phyloP scores from a whole-genome alignment of 2,888 invertebrate species.

The Mythimna impura region DNA sequence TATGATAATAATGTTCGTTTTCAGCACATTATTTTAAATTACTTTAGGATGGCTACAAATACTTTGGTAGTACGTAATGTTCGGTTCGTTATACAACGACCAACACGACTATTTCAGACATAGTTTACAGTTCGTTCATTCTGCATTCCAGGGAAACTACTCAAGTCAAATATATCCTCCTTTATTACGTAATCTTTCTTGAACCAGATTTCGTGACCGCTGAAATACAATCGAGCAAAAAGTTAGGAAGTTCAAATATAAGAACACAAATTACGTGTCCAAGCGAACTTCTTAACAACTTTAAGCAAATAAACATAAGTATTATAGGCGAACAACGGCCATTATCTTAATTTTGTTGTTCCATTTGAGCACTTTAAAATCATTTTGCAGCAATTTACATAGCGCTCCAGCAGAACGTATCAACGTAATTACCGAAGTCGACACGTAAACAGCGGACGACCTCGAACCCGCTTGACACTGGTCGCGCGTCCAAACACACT shows the following conservation, averaged over 20 bases:
- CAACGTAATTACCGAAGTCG: constrained; percentile 75
- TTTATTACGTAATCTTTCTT: constrained; percentile 44
- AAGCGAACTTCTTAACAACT: constrained; percentile 48
- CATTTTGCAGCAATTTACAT: constrained; percentile 79
- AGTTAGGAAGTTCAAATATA: constrained; percentile 48
- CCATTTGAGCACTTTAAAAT: constrained; percentile 67
- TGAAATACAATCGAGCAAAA: constrained; percentile 37
- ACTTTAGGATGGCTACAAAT: constrained; percentile 37
- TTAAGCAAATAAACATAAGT: constrained; percentile 62
- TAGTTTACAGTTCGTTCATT: constrained; percentile 56
- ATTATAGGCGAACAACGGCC: constrained; percentile 54
- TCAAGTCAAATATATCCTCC: constrained; percentile 39
- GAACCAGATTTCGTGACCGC: constrained; percentile 25
- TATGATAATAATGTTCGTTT: constrained; percentile 14
- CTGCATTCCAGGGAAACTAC: constrained; percentile 48
- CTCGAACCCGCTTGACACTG: constrained; percentile 82
- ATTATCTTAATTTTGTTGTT: constrained; percentile 65
- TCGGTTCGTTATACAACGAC: constrained; percentile 48
- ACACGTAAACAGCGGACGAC: constrained; percentile 81
- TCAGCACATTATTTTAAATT: constrained; percentile 18
- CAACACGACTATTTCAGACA: constrained; percentile 50
- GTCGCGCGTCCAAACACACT: constrained; percentile 70
- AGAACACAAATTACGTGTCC: constrained; percentile 51
- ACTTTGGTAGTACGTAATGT: constrained; percentile 20
- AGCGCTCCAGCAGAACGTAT: constrained; percentile 69